A percentile compares a stretch with the other conserved stretches of the same genome.
These are phyloP conservation scores for Phengaris alcon DNA, from an alignment of 2,888 invertebrate species.

Conservation along the genomic window DNA sequence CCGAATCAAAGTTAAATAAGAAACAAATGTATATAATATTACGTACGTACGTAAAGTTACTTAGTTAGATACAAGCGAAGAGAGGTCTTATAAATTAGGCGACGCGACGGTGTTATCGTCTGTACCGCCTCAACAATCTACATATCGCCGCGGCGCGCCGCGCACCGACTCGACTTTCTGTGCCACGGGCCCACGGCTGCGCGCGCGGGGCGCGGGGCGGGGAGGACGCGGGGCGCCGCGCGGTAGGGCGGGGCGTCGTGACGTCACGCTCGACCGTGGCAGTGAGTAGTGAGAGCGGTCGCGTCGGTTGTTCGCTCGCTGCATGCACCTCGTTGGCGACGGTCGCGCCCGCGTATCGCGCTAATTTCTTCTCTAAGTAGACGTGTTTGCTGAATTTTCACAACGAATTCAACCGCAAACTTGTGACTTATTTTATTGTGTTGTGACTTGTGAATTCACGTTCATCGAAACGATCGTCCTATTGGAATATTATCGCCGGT, in stretches of 20 bases:
- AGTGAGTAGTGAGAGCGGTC: slow-evolving; percentile 78
- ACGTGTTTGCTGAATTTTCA: slow-evolving; percentile 52
- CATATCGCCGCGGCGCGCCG: not conserved
- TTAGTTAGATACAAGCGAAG: not conserved
- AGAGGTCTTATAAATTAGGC: slow-evolving; percentile 55
- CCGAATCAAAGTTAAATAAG: not conserved
- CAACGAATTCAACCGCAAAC: slow-evolving; percentile 53
- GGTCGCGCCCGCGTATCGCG: slow-evolving; percentile 74
- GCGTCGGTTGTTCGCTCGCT: slow-evolving; percentile 66
- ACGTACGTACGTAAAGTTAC: no score
- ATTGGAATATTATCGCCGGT: slow-evolving; percentile 53
- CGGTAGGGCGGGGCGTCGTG: slow-evolving; percentile 57
- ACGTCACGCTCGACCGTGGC: slow-evolving; percentile 79
- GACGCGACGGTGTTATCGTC: slow-evolving; percentile 64
- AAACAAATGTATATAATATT: not conserved
- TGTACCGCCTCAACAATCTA: slow-evolving; percentile 24
- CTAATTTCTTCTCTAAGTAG: slow-evolving; percentile 53
- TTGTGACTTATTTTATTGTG: slow-evolving; percentile 61
- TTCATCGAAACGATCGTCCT: slow-evolving; percentile 45
- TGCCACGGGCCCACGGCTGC: slow-evolving; percentile 65
- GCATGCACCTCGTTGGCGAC: slow-evolving; percentile 72
- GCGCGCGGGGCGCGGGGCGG: slow-evolving; percentile 38
- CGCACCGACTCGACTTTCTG: slow-evolving; percentile 67
- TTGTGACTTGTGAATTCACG: slow-evolving; percentile 62
- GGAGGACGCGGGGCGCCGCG: slow-evolving; percentile 42